These are phyloP conservation scores for Amphimedon queenslandica DNA, from an alignment of 37 sponge, comb jelly and placozoan species.

Conservation along the genomic window DNA sequence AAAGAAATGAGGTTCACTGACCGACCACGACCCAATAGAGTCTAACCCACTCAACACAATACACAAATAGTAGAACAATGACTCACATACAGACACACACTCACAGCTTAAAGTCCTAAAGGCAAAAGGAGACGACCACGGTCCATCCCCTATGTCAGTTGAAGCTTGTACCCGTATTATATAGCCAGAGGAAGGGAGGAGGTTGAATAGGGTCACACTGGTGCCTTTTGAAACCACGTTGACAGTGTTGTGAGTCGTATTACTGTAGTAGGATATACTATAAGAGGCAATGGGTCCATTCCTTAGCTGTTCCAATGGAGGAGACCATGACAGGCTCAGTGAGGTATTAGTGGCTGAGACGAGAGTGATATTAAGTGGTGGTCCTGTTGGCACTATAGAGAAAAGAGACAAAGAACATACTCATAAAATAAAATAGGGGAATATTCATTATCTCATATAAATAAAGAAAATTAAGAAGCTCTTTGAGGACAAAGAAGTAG, in stretches of 20 bases:
- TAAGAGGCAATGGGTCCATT: constrained; percentile 16
- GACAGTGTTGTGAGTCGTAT: not conserved
- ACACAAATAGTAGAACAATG: not conserved
- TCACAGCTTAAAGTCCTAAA: not conserved
- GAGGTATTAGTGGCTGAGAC: not conserved
- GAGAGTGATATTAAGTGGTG: constrained; percentile 5
- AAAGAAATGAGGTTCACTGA: not conserved
- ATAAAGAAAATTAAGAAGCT: too few relatives aligned
- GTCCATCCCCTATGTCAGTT: constrained; percentile 14
- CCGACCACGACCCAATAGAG: too few relatives aligned
- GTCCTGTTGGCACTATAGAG: constrained; percentile 2
- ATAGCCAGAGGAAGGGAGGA: constrained; percentile 2
- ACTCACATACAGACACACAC: not conserved
- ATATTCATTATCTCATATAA: too few relatives aligned
- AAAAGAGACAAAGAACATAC: too few relatives aligned
- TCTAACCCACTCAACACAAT: not conserved
- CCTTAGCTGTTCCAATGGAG: not conserved
- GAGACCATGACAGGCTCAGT: not conserved
- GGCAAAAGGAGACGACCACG: not conserved
- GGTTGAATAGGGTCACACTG: not conserved
- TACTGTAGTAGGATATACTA: not conserved
- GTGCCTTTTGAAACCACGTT: not conserved
- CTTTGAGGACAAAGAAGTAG: too few relatives aligned
- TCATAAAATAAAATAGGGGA: too few relatives aligned
- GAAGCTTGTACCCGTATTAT: constrained; percentile 2